Evolutionary conservation across 2,888 invertebrate genomes (phyloP), one percentile per base, ranked within the genome.

Genomic region (Trileptium ribeirensis): DNA sequence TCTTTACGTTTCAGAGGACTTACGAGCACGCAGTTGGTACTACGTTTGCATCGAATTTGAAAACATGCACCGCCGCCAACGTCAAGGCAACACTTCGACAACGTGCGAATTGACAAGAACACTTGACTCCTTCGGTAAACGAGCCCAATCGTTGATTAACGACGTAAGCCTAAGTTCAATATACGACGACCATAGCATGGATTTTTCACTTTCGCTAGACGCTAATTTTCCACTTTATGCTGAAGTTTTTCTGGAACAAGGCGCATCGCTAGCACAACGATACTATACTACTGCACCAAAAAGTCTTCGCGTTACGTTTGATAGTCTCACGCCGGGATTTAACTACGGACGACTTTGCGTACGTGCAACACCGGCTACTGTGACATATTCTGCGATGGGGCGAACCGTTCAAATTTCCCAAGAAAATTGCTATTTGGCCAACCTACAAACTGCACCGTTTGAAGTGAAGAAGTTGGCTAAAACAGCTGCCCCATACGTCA

Each of bases 41-140:
- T 86, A 85, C 79, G 81, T 86, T 67, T 86, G 86, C 79, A 74
- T 86, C 3, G 86, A 86, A 81, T 86, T 85, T 85, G 86, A 87
- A 79, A 86, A 86, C 74, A 84, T 87, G 82, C 85, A 87, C 64
- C 82, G 86, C 1, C 86, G 86, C 82, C 86, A 86, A 67, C 31
- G 77, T 3, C 77, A 75, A 8, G 85, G 86, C 79, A 86, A 86
- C 1, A 84, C 84, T 1, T 86, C 86, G 33, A 82, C 83, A 8
- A 85, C 85, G 74, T 86, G 86, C 70, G 79, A 85, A 37, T 34
- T 86, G 19, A 83, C 82, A 81, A 81, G 85, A 39, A 86, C 86
- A 1, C 81, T 86, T 38, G 86, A 86, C 79, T 78, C 82, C 33
- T 83, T 84, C 78, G 86, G 86, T 36, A 85, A 84, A 79, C 81